Evolutionary conservation across 2,888 invertebrate species (phyloP).

Genomic region (Ypsolopha scabrella): DNA sequence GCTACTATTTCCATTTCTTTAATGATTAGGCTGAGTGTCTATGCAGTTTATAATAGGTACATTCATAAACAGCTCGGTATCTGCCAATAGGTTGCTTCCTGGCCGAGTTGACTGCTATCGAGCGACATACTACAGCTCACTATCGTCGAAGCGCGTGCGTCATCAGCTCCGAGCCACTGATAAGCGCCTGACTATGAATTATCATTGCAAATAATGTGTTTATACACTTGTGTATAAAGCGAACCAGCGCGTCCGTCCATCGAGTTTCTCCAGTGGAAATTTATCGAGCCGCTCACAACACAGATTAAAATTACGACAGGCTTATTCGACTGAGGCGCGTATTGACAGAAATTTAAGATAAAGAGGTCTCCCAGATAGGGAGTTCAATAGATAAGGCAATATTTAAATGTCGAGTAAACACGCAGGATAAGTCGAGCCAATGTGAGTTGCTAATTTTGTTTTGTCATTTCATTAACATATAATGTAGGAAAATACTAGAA

Average conservation of each 20-base stretch:
- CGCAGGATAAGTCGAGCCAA: constrained; percentile 18
- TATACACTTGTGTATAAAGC: constrained; percentile 39
- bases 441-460: constrained; percentile 9
- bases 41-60: not conserved
- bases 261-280: constrained; percentile 43
- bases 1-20: not conserved
- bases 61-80: not conserved
- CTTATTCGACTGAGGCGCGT: constrained; percentile 30
- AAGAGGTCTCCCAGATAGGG: constrained; percentile 55
- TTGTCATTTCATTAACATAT: not conserved
- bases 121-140: constrained; percentile 18
- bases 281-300: constrained; percentile 31
- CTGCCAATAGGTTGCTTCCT: constrained; percentile 22
- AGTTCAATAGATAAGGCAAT: constrained; percentile 50
- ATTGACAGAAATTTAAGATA: constrained; percentile 41
- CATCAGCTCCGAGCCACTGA: constrained; percentile 61
- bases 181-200: constrained; percentile 56
- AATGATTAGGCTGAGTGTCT: not conserved
- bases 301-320: constrained; percentile 29
- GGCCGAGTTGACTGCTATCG: constrained; percentile 30
- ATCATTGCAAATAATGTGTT: constrained; percentile 67
- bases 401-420: constrained; percentile 53
- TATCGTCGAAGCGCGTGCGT: constrained; percentile 55
- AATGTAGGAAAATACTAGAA: constrained; percentile 10
- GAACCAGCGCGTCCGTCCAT: constrained; percentile 25